A percentile compares a stretch with the other conserved stretches of the same genome.
Evolutionary conservation across 2,888 invertebrate species (phyloP).

Genomic region (Scotopteryx bipunctaria): DNA sequence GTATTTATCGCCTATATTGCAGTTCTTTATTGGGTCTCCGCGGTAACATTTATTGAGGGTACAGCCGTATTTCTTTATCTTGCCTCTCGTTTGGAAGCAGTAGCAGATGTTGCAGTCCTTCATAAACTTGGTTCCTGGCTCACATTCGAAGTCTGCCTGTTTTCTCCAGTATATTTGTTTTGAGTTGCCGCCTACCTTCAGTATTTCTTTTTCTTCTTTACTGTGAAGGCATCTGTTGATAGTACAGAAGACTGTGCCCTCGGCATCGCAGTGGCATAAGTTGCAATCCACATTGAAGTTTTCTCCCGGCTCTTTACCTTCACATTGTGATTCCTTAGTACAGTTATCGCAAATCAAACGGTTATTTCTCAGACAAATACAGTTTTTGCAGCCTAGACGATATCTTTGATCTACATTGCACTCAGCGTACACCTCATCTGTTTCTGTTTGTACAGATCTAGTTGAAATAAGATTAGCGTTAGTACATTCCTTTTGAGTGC

Average conservation of each 20-base stretch:
- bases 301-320: conserved; percentile 46
- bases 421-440: conserved; percentile 57
- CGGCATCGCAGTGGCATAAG: conserved; percentile 74
- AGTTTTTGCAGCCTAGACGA: conserved; percentile 77
- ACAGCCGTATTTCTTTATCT: conserved; percentile 67
- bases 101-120: conserved; percentile 64
- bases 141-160: conserved; percentile 54
- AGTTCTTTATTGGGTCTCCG: conserved; percentile 25
- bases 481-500: conserved; percentile 57
- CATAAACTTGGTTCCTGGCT: conserved; percentile 52
- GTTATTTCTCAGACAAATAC: conserved; percentile 74
- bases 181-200: conserved; percentile 8
- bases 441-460: conserved; percentile 19
- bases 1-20: conserved; percentile 53
- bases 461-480: conserved; percentile 43
- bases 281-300: conserved; percentile 78
- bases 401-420: conserved; percentile 69
- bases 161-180: too few species aligned
- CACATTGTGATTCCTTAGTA: conserved; percentile 51
- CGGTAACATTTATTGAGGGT: conserved; percentile 55
- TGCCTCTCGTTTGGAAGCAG: conserved; percentile 47
- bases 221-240: conserved; percentile 57
- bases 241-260: conserved; percentile 69
- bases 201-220: conserved; percentile 17
- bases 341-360: conserved; percentile 72